Evolutionary conservation across 2,797 vertebrate species (phyloP).

Genomic region (Sebastiscus albofasciatus): DNA sequence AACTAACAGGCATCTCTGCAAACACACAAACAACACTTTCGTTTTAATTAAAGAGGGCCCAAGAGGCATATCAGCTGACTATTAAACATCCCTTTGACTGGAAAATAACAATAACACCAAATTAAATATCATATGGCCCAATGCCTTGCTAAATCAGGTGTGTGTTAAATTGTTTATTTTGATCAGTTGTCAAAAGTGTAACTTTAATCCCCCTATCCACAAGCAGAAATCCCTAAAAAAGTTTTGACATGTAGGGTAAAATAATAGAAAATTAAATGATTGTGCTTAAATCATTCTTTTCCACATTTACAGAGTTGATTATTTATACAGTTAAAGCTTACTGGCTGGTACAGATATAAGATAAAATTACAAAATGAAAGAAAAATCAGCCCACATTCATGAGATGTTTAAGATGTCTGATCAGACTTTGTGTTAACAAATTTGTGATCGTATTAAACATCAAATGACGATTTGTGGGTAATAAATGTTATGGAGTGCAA

Average conservation of each 20-base stretch:
- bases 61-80: constrained; percentile 34
- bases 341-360: not conserved
- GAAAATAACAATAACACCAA: constrained; percentile 71
- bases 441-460: not conserved
- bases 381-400: not conserved
- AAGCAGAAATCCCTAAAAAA: not conserved
- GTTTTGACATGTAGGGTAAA: not conserved
- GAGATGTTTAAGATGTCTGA: not conserved
- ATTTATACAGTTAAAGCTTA: not conserved
- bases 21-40: constrained; percentile 56
- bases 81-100: constrained; percentile 45
- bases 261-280: not conserved
- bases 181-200: constrained; percentile 61
- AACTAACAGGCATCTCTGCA: constrained; percentile 33
- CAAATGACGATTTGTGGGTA: not conserved
- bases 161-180: constrained; percentile 59
- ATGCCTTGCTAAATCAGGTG: constrained; percentile 39
- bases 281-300: not conserved
- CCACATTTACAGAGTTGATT: not conserved
- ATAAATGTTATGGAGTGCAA: too few species aligned
- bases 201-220: constrained; percentile 46
- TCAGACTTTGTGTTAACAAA: not conserved
- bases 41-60: constrained; percentile 69
- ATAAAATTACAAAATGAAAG: not conserved
- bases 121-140: constrained; percentile 59